Conservation (phyloP, 2,888 invertebrate species). For the Apocheima hispidaria region DNA sequence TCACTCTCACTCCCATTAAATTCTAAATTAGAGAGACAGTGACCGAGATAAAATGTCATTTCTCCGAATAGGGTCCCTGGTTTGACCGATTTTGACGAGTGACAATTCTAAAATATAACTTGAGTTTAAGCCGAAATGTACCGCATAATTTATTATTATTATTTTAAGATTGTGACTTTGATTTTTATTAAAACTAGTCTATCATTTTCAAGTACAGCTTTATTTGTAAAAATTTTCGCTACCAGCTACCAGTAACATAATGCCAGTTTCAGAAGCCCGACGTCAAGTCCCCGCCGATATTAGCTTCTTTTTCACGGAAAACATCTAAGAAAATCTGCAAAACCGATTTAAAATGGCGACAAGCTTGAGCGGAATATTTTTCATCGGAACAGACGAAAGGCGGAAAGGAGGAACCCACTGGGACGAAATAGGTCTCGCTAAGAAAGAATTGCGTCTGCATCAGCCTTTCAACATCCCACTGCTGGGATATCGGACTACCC, state of each 20-base stretch:
- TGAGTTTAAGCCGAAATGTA: no score
- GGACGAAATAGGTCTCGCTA: neutral
- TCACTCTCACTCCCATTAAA: no score
- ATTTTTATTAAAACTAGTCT: neutral
- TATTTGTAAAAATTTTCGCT: neutral
- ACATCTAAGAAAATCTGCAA: conserved; percentile 25
- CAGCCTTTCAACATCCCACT: no score
- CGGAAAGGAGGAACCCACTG: neutral
- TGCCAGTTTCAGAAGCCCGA: conserved; percentile 17
- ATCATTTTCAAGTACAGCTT: neutral
- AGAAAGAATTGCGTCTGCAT: neutral
- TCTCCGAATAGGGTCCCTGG: no score
- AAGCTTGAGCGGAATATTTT: conserved; percentile 13
- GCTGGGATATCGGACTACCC: no score
- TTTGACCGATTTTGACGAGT: no score
- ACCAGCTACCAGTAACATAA: conserved; percentile 9
- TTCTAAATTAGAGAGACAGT: no score
- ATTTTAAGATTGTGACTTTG: no score
- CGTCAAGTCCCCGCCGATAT: conserved; percentile 34
- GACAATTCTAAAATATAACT: no score
- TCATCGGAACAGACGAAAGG: conserved; percentile 17
- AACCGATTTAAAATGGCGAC: conserved; percentile 31
- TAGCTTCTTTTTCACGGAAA: conserved; percentile 35
- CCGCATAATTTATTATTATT: no score
- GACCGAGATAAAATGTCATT: no score